Conservation (phyloP, 2,888 invertebrate genomes). For the Koerneria pararmatus region DNA sequence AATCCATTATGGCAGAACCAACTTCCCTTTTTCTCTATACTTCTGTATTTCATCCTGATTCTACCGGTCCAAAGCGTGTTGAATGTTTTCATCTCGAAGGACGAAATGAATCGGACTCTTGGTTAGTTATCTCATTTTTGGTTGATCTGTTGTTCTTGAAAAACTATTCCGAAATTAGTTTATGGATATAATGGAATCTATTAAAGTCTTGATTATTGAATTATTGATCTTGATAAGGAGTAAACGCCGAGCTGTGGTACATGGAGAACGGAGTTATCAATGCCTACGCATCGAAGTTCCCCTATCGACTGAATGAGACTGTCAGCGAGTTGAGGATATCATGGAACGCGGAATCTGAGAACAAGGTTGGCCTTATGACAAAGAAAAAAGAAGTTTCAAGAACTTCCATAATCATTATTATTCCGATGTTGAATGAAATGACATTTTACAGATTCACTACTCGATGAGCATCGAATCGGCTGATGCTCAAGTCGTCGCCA, state of each 20-base stretch:
- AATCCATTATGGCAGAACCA: no score
- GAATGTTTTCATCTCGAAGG: slow-evolving; percentile 52
- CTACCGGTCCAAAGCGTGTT: slow-evolving; percentile 25
- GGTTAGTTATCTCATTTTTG: no score
- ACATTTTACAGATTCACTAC: slow-evolving; percentile 8
- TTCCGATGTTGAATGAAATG: background rate
- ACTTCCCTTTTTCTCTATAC: background rate
- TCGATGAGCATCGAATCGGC: slow-evolving; percentile 34
- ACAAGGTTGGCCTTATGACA: slow-evolving; percentile 17
- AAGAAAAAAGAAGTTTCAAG: background rate
- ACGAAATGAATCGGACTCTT: slow-evolving; percentile 56
- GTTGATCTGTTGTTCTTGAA: background rate
- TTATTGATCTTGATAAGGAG: no score
- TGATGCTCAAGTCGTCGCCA: slow-evolving; percentile 55
- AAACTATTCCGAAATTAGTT: background rate
- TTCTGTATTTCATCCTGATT: slow-evolving; percentile 8
- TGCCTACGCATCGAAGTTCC: slow-evolving; percentile 52
- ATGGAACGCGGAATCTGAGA: slow-evolving; percentile 42
- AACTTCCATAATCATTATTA: background rate
- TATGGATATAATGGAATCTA: background rate
- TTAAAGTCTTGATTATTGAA: background rate
- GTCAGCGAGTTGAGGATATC: slow-evolving; percentile 50
- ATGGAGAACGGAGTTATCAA: slow-evolving; percentile 51
- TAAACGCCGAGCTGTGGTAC: slow-evolving; percentile 53
- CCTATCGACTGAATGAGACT: slow-evolving; percentile 48